Evolutionary conservation across 2,888 invertebrate species (phyloP), one percentile per base, ranked within the genome.

Genomic region (Cataglyphis altisquamis): DNA sequence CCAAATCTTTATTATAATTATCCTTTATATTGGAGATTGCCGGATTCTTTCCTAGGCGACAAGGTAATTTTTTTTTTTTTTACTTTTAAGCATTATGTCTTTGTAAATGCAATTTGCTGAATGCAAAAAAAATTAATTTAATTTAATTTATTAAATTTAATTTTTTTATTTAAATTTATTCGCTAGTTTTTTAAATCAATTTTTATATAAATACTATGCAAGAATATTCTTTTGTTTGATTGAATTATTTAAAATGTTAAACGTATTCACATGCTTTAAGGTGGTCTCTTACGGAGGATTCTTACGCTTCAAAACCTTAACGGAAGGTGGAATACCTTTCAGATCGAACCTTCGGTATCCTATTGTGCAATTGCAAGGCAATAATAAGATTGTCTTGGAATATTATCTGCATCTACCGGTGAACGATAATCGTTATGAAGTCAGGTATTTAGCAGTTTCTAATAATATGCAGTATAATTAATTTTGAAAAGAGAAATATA

Each of bases 231-330:
- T 5, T 62, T 0, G 12, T 45, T 45, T 60, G 29, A 1, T 41
- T 32, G 3, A 62, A 3, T 6, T 12, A 18, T 36, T 36, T 39
- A 9, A 67, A 62, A 29, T 18, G 45, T 48, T 62, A 29, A 29
- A 48, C 15, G 3, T 41, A 18, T 64, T 41, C 21, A 6, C 5
- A 1, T 8, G 2, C 5, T 86, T 90, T 48, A 85, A 90, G 94
- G 97, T 98, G 21, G 96, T 97, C 86, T 98, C 99, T 32, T 99
- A 99, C 95, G 98, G 98, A 39, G 99, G 99, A 5, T 97, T 97
- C 87, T 95, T 99, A 68, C 96, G 97, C 87, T 99, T 99, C 94
- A 96, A 96, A 0, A 96, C 97, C 0, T 85, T 84, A 3, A 96
- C 97, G 75, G 97, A 97, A 86, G 97, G 97, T 64, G 96, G 96